These are phyloP conservation scores for Tribolium madens DNA, from an alignment of 1,140 invertebrate genomes.

Conservation along the genomic window DNA sequence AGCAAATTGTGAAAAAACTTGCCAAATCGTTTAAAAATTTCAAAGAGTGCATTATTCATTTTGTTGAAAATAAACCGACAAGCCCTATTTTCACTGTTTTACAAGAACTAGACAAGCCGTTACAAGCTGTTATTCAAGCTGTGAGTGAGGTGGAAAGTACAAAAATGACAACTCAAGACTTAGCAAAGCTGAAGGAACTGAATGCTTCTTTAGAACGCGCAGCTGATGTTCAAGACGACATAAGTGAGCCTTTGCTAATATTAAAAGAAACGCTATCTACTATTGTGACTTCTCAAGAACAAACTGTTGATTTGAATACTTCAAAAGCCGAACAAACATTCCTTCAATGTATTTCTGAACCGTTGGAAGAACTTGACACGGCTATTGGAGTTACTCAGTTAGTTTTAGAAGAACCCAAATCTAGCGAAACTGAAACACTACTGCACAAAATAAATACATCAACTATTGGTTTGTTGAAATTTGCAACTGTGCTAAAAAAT, in stretches of 20 bases:
- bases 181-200: slow-evolving; percentile 53
- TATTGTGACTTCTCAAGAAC: slow-evolving; percentile 49
- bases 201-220: slow-evolving; percentile 52
- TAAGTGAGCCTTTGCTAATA: slow-evolving; percentile 55
- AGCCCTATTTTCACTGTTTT: slow-evolving; percentile 39
- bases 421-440: slow-evolving; percentile 51
- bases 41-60: slow-evolving; percentile 16
- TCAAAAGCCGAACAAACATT: slow-evolving; percentile 41
- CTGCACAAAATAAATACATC: slow-evolving; percentile 51
- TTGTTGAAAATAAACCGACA: not conserved
- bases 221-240: slow-evolving; percentile 45
- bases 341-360: slow-evolving; percentile 45
- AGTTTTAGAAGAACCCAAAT: slow-evolving; percentile 51
- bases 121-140: slow-evolving; percentile 53
- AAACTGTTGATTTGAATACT: slow-evolving; percentile 41
- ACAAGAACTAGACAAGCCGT: slow-evolving; percentile 55
- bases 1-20: slow-evolving; percentile 47
- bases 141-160: slow-evolving; percentile 16
- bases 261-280: slow-evolving; percentile 50
- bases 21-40: slow-evolving; percentile 52
- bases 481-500: slow-evolving; percentile 56
- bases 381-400: slow-evolving; percentile 58
- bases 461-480: slow-evolving; percentile 52
- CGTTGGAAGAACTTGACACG: slow-evolving; percentile 52
- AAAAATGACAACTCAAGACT: slow-evolving; percentile 48